Evolutionary conservation across 2,797 vertebrate genomes (phyloP).

Genomic region (Diplodus puntazzo): DNA sequence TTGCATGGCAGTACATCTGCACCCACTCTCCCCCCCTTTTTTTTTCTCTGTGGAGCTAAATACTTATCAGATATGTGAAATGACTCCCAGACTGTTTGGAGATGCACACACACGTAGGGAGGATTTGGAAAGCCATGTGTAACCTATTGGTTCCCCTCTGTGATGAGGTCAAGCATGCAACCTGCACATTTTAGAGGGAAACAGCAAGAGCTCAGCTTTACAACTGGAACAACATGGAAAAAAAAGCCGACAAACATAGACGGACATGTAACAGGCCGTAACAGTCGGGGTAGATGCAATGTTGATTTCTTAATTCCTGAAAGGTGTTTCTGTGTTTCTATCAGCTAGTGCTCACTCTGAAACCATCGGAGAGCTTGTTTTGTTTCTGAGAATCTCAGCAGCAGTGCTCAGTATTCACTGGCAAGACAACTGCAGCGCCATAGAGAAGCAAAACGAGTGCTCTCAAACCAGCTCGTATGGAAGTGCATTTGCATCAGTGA

Average conservation of each 20-base stretch:
- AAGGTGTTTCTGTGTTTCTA: conserved; percentile 61
- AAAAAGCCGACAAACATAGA: conserved; percentile 46
- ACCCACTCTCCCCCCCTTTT: background rate
- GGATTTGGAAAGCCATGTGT: conserved; percentile 74
- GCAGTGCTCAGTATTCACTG: conserved; percentile 13
- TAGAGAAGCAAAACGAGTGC: background rate
- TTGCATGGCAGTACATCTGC: conserved; percentile 54
- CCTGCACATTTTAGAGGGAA: conserved; percentile 71
- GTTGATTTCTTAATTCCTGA: conserved; percentile 60
- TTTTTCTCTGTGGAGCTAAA: conserved; percentile 45
- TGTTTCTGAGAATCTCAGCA: conserved; percentile 15
- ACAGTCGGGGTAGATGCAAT: conserved; percentile 33
- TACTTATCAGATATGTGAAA: conserved; percentile 78
- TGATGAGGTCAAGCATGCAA: conserved; percentile 78
- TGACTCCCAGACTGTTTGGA: conserved; percentile 79
- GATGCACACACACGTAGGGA: conserved; percentile 64
- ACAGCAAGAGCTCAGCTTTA: conserved; percentile 72
- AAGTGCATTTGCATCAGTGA: conserved; percentile 18
- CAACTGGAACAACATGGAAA: conserved; percentile 56
- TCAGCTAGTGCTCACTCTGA: conserved; percentile 38
- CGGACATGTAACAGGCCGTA: conserved; percentile 58
- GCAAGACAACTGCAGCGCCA: background rate
- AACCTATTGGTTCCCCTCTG: conserved; percentile 74
- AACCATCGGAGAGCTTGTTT: conserved; percentile 18
- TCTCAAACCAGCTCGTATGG: conserved; percentile 10